Conservation (phyloP, 2,888 invertebrate genomes). For the Phorcus lineatus region DNA sequence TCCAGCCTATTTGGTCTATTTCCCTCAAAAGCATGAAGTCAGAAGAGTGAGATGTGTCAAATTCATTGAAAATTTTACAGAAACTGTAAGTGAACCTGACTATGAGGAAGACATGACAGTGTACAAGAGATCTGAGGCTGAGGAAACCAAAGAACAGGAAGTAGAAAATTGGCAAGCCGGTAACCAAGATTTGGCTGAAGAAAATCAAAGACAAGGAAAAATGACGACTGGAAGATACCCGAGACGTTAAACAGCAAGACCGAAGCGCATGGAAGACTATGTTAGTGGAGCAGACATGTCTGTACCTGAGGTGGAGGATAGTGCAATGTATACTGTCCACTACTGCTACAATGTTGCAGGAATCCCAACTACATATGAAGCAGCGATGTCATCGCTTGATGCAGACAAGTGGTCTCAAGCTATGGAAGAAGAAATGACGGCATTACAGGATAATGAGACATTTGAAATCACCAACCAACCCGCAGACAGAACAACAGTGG, state of each 20-base stretch:
- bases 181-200: too few species aligned
- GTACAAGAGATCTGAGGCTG: background rate
- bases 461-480: conserved; percentile 13
- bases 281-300: background rate
- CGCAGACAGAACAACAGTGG: background rate
- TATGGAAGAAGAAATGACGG: conserved; percentile 19
- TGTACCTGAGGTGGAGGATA: background rate
- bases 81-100: background rate
- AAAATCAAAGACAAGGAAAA: too few species aligned
- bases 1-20: conserved; percentile 36
- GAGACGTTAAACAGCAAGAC: background rate
- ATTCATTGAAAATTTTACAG: background rate
- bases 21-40: conserved; percentile 26
- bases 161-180: too few species aligned
- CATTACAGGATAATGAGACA: conserved; percentile 19
- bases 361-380: background rate
- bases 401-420: background rate
- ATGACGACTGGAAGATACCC: too few species aligned
- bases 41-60: background rate
- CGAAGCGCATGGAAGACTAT: background rate
- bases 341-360: background rate
- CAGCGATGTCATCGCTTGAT: background rate
- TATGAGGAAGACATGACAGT: background rate
- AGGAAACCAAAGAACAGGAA: too few species aligned
- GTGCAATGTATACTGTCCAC: background rate